Percentiles rank a stretch among this genome's conserved stretches.
Conservation (phyloP, 2,888 invertebrate species). For the Agriopis leucophaearia region DNA sequence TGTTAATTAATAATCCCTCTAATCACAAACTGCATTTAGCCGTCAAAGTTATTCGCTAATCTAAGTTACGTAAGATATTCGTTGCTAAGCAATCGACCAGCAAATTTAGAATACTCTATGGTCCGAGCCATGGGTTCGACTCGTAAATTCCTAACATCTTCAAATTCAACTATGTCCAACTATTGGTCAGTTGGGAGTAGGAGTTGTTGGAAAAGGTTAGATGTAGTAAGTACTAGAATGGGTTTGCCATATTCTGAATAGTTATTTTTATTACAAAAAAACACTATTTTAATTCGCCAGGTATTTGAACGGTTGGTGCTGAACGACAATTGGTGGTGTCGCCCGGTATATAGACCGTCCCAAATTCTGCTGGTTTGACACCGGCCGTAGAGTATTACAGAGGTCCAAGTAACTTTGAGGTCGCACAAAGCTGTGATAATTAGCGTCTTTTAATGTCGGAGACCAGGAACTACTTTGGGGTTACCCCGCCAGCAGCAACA, state of each 20-base stretch:
- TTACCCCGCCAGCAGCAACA: too few species aligned
- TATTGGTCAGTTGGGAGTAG: conserved; percentile 72
- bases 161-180: conserved; percentile 85
- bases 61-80: conserved; percentile 62
- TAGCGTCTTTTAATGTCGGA: too few species aligned
- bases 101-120: conserved; percentile 74
- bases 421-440: too few species aligned
- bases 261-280: neutral
- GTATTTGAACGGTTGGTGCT: too few species aligned
- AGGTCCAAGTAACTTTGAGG: too few species aligned
- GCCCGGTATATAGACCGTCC: too few species aligned
- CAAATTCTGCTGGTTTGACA: too few species aligned
- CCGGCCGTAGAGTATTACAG: too few species aligned
- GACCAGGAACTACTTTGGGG: too few species aligned
- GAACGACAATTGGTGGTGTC: too few species aligned
- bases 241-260: neutral
- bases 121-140: conserved; percentile 76
- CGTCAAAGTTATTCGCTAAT: conserved; percentile 47
- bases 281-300: too few species aligned
- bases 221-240: neutral
- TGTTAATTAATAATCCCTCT: neutral
- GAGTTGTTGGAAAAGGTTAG: conserved; percentile 54
- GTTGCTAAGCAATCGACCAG: conserved; percentile 74
- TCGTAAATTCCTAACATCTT: conserved; percentile 84
- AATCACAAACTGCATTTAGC: conserved; percentile 24